Conservation (phyloP, 2,797 vertebrate genomes). For the Eurystomus glaucurus region DNA sequence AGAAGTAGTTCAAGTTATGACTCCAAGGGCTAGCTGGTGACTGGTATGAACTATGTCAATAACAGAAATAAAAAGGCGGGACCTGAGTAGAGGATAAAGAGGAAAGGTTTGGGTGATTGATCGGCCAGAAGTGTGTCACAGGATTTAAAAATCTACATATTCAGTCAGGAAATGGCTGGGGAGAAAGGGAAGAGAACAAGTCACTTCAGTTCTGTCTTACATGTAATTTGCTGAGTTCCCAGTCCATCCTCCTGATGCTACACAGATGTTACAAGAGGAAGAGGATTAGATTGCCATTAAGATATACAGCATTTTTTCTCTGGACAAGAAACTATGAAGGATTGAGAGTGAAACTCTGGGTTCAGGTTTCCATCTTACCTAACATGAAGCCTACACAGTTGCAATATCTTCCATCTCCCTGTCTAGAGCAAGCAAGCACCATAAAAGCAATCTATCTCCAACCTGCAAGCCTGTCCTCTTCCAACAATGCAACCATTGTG, state of each 20-base stretch:
- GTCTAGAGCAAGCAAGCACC: not conserved
- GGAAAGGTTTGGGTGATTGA: not conserved
- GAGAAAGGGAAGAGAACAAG: not conserved
- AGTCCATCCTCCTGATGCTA: not conserved
- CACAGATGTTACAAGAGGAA: not conserved
- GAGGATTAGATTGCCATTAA: rapidly evolving
- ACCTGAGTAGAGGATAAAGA: not conserved
- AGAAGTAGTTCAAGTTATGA: not conserved
- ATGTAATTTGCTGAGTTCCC: not conserved
- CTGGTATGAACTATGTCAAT: not conserved
- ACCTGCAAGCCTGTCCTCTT: not conserved
- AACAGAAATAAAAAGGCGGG: not conserved
- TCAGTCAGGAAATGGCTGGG: not conserved
- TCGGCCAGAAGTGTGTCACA: not conserved
- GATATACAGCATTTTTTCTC: not conserved
- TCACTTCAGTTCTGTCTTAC: not conserved
- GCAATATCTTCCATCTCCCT: not conserved
- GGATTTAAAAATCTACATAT: not conserved
- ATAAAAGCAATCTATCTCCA: not conserved
- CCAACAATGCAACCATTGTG: not conserved
- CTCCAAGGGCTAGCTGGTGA: not conserved
- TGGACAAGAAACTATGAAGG: not conserved
- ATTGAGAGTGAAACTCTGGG: not conserved
- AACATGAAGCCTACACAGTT: not conserved
- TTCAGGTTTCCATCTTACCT: not conserved